Conservation (phyloP, 1,140 invertebrate species). For the Asbolus verrucosus region DNA sequence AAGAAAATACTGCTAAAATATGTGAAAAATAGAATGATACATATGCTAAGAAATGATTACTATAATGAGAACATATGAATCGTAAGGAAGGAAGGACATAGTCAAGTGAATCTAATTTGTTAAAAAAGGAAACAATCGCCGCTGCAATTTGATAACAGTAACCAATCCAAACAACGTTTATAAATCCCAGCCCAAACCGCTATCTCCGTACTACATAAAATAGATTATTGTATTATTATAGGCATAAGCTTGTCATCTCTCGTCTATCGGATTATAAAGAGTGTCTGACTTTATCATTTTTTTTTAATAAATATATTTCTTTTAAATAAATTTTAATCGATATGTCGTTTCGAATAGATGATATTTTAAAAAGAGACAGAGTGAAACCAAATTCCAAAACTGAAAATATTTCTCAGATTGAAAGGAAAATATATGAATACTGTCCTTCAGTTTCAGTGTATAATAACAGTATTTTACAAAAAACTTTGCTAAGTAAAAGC, state of each 20-base stretch:
- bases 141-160: slow-evolving; percentile 47
- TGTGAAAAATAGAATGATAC: too few relatives aligned
- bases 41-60: too few relatives aligned
- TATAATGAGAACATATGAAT: slow-evolving; percentile 22
- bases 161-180: slow-evolving; percentile 45
- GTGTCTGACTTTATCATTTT: slow-evolving; percentile 17
- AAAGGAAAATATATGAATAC: slow-evolving; percentile 9
- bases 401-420: not conserved
- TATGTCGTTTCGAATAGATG: slow-evolving; percentile 55
- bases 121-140: slow-evolving; percentile 50
- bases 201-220: slow-evolving; percentile 46
- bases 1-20: too few relatives aligned
- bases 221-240: slow-evolving; percentile 26
- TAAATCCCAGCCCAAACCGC: slow-evolving; percentile 47
- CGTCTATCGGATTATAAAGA: not conserved
- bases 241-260: slow-evolving; percentile 6
- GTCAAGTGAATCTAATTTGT: slow-evolving; percentile 40
- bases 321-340: not conserved
- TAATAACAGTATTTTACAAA: slow-evolving; percentile 50
- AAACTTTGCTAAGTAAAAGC: slow-evolving; percentile 46
- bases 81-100: slow-evolving; percentile 45
- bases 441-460: not conserved
- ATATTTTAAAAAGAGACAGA: slow-evolving; percentile 53
- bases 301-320: too few relatives aligned
- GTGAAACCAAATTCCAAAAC: not conserved